phyloP scores from a whole-genome alignment of 2,113 vertebrate genomes.

The Zootoca vivipara region DNA sequence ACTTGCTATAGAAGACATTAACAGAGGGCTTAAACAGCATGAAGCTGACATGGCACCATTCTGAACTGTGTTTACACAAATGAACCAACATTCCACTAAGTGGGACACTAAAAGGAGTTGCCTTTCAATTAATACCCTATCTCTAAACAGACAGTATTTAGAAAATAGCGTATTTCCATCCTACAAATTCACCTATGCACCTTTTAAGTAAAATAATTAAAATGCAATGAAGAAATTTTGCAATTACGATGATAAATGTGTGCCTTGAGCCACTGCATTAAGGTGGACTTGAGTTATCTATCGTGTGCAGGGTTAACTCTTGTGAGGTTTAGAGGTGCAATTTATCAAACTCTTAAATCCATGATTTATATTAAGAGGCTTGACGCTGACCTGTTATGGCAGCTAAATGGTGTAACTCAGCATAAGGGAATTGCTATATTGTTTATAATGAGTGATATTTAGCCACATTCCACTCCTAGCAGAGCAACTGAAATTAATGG shows the following conservation, averaged over 20 bases:
- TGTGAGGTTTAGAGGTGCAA: slow-evolving; percentile 36
- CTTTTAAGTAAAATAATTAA: slow-evolving; percentile 2
- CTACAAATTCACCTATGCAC: background rate
- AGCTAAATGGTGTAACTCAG: slow-evolving; percentile 37
- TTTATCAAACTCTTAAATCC: slow-evolving; percentile 45
- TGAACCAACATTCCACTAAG: slow-evolving; percentile 23
- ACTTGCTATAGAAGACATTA: slow-evolving; percentile 51
- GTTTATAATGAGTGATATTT: background rate
- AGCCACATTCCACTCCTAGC: too few relatives aligned
- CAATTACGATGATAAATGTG: background rate
- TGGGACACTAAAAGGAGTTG: slow-evolving; percentile 33
- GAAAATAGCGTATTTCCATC: slow-evolving; percentile 21
- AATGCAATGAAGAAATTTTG: background rate
- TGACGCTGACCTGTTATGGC: slow-evolving; percentile 43
- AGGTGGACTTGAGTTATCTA: background rate
- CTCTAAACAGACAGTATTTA: background rate
- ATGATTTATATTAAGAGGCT: slow-evolving; percentile 41
- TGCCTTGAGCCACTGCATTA: background rate
- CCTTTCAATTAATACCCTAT: background rate
- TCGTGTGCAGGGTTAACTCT: slow-evolving; percentile 32
- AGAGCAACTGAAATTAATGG: too few relatives aligned
- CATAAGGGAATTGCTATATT: slow-evolving; percentile 41
- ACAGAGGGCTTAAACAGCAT: slow-evolving; percentile 48
- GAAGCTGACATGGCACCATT: background rate
- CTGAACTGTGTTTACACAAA: slow-evolving; percentile 43